A percentile compares a stretch with the other conserved stretches of the same genome.
Evolutionary conservation across 2,797 vertebrate species (phyloP).

Genomic region (Hafferia zeledoni): DNA sequence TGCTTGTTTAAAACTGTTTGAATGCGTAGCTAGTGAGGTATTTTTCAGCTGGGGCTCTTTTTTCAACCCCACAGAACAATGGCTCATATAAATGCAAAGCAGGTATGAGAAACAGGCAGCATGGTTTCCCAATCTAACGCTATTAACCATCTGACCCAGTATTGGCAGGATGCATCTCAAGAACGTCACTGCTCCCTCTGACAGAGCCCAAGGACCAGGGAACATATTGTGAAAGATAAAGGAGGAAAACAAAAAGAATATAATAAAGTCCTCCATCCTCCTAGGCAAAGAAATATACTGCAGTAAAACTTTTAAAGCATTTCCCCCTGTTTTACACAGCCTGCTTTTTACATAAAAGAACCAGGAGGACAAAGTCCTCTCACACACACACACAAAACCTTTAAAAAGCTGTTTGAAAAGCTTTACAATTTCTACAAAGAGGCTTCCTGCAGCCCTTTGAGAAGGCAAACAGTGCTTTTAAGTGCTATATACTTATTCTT

Average conservation of each 20-base stretch:
- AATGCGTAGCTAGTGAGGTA: not conserved
- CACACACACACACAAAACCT: not conserved
- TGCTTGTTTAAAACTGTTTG: slow-evolving; percentile 9
- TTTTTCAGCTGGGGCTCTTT: slow-evolving; percentile 43
- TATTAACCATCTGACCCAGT: slow-evolving; percentile 67
- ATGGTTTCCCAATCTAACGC: slow-evolving; percentile 43
- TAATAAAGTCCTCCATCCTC: not conserved
- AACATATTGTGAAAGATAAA: slow-evolving; percentile 12
- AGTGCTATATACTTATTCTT: slow-evolving; percentile 57
- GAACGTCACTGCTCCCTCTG: not conserved
- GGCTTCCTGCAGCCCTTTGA: slow-evolving; percentile 63
- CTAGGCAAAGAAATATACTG: not conserved
- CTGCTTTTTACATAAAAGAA: slow-evolving; percentile 46
- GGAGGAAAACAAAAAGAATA: not conserved
- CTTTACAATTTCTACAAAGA: slow-evolving; percentile 66
- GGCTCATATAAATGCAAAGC: slow-evolving; percentile 73
- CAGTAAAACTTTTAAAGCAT: slow-evolving; percentile 19
- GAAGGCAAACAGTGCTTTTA: slow-evolving; percentile 66
- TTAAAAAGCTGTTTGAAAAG: slow-evolving; percentile 65
- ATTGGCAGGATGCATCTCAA: slow-evolving; percentile 37
- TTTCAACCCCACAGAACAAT: slow-evolving; percentile 24
- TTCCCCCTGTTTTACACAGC: slow-evolving; percentile 23
- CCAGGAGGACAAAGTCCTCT: slow-evolving; percentile 28
- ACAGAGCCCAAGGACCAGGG: not conserved
- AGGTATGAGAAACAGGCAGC: slow-evolving; percentile 33